These are phyloP conservation scores for Pristionchus maxplancki DNA, from an alignment of 2,888 invertebrate species.

Conservation along the genomic window DNA sequence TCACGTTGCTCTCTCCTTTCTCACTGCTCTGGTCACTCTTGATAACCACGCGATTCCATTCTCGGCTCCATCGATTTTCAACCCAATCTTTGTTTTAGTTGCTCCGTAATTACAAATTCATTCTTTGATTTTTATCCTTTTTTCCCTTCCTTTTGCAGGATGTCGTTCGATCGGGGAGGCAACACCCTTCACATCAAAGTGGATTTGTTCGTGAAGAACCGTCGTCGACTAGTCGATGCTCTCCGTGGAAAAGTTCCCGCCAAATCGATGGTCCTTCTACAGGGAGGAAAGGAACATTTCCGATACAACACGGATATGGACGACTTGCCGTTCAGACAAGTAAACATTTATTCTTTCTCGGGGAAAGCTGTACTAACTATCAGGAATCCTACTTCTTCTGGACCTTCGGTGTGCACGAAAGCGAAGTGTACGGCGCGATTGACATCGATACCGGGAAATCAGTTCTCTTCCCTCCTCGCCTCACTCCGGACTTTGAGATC, in stretches of 20 bases:
- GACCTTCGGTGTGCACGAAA: slow-evolving; percentile 93
- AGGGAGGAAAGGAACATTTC: slow-evolving; percentile 71
- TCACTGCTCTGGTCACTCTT: background rate
- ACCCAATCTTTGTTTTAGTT: too few relatives aligned
- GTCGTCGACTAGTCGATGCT: slow-evolving; percentile 66
- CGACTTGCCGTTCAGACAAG: slow-evolving; percentile 75
- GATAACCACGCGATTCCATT: background rate
- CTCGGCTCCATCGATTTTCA: too few relatives aligned
- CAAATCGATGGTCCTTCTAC: slow-evolving; percentile 65
- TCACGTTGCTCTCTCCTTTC: background rate
- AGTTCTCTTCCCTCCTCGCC: slow-evolving; percentile 89
- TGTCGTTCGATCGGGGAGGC: slow-evolving; percentile 65
- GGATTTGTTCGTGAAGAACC: slow-evolving; percentile 69
- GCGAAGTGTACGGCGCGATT: slow-evolving; percentile 89
- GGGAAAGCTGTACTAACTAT: background rate
- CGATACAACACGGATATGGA: slow-evolving; percentile 76
- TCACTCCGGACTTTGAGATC: slow-evolving; percentile 90
- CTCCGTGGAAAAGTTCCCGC: slow-evolving; percentile 54
- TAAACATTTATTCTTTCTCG: background rate
- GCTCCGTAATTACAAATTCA: too few relatives aligned
- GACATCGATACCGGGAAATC: slow-evolving; percentile 80
- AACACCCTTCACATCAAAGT: slow-evolving; percentile 69
- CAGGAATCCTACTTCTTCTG: slow-evolving; percentile 98
- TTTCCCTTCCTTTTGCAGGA: background rate
- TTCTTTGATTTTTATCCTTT: too few relatives aligned